phyloP scores from a whole-genome alignment of 2,888 invertebrate genomes.

The Cremastinae sp. region DNA sequence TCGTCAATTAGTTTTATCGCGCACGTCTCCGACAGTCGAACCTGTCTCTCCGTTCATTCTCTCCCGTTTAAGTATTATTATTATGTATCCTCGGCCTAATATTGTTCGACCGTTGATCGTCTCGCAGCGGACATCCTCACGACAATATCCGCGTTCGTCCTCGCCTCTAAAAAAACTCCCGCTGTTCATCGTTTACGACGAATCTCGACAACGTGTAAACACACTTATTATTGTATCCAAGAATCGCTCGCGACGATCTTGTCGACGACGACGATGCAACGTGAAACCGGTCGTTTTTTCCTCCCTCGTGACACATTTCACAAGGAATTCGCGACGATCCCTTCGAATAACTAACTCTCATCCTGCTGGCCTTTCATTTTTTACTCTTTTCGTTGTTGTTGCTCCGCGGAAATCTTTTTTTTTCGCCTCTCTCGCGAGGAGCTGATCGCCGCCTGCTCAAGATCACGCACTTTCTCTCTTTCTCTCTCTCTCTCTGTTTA shows the following conservation, averaged over 20 bases:
- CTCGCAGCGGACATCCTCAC: conserved; percentile 46
- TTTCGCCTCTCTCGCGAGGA: conserved; percentile 2
- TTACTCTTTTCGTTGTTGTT: conserved; percentile 1
- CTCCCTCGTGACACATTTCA: conserved; percentile 52
- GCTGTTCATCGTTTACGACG: conserved; percentile 48
- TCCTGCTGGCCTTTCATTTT: background rate
- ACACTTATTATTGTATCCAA: conserved; percentile 45
- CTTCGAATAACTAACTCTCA: background rate
- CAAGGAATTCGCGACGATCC: conserved; percentile 16
- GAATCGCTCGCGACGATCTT: conserved; percentile 16
- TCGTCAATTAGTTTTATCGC: conserved; percentile 3
- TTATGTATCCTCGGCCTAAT: too few species aligned
- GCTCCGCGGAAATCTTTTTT: background rate
- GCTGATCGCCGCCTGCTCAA: conserved; percentile 28
- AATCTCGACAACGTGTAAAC: conserved; percentile 35
- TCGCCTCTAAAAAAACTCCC: conserved; percentile 43
- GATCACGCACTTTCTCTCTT: too few species aligned
- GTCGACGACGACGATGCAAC: conserved; percentile 45
- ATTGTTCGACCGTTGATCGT: conserved; percentile 35
- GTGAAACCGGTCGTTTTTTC: conserved; percentile 53
- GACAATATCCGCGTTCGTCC: conserved; percentile 48
- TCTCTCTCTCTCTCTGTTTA: conserved; percentile 18
- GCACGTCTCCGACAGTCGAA: conserved; percentile 31
- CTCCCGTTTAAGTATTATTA: too few species aligned
- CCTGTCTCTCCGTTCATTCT: conserved; percentile 36